Conservation (phyloP, 1,140 invertebrate genomes). For the Drosophila pseudoananassae region DNA sequence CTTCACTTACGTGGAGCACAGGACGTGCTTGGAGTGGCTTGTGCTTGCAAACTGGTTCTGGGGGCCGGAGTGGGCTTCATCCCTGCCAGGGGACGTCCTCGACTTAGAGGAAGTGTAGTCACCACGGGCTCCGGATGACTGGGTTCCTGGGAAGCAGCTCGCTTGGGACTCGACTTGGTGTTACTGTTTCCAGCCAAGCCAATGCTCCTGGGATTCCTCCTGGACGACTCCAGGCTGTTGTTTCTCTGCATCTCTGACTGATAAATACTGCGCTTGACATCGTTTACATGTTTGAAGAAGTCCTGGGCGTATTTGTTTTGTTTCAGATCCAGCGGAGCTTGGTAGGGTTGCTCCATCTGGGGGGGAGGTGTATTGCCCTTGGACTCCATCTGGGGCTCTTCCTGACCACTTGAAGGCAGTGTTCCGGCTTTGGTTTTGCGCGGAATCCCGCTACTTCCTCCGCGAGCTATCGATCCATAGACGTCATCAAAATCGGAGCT, state of each 20-base stretch:
- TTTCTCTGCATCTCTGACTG: slow-evolving; percentile 80
- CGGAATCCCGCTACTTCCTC: slow-evolving; percentile 74
- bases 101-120: slow-evolving; percentile 69
- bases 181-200: slow-evolving; percentile 5
- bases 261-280: slow-evolving; percentile 83
- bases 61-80: slow-evolving; percentile 72
- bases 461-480: slow-evolving; percentile 68
- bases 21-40: slow-evolving; percentile 10
- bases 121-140: slow-evolving; percentile 36
- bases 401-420: slow-evolving; percentile 55
- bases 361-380: slow-evolving; percentile 19
- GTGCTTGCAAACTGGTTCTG: slow-evolving; percentile 53
- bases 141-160: slow-evolving; percentile 22
- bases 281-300: slow-evolving; percentile 83
- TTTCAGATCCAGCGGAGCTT: slow-evolving; percentile 62
- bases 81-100: slow-evolving; percentile 49
- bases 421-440: slow-evolving; percentile 76
- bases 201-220: slow-evolving; percentile 16
- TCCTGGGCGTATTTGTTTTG: slow-evolving; percentile 83
- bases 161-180: slow-evolving; percentile 46
- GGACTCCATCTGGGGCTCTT: slow-evolving; percentile 10
- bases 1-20: slow-evolving; percentile 30
- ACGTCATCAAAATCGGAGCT: slow-evolving; percentile 83
- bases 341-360: slow-evolving; percentile 15
- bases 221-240: slow-evolving; percentile 60